These are phyloP conservation scores for Prietella phreatophila DNA, from an alignment of 2,113 vertebrate species.

Conservation along the genomic window DNA sequence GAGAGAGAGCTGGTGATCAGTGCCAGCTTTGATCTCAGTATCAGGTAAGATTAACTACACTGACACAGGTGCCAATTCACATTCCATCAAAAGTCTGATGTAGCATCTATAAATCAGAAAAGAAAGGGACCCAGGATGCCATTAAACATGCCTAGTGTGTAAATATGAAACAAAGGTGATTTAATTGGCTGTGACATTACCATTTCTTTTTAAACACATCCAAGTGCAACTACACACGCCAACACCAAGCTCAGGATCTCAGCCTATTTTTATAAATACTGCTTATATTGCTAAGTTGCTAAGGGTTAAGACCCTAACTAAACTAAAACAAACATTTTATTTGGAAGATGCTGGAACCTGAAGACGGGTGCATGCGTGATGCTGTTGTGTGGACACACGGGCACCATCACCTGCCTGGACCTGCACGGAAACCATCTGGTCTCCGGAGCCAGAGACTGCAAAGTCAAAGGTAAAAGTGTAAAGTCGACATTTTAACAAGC, in stretches of 20 bases:
- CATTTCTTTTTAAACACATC: not conserved
- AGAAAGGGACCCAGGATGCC: not conserved
- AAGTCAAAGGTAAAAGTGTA: constrained; percentile 80
- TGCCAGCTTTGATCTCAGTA: constrained; percentile 76
- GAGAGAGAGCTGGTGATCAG: constrained; percentile 75
- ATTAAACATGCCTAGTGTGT: not conserved
- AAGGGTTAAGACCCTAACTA: not conserved
- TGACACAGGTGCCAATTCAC: not conserved
- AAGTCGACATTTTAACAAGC: not conserved
- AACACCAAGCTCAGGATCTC: not conserved
- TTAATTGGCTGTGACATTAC: not conserved
- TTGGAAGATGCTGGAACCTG: constrained; percentile 82
- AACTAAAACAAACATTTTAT: not conserved
- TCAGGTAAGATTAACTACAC: constrained; percentile 74
- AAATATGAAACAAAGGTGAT: not conserved
- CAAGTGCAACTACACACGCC: not conserved
- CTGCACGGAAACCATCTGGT: constrained; percentile 69
- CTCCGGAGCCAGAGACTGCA: constrained; percentile 82
- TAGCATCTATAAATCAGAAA: not conserved
- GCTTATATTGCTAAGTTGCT: not conserved
- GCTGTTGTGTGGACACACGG: constrained; percentile 75
- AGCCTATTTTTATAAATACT: too few species aligned
- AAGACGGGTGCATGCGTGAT: constrained; percentile 71
- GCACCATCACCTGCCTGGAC: constrained; percentile 79
- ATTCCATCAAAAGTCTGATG: not conserved